Percentiles rank a stretch among this genome's conserved stretches.
These are phyloP conservation scores for Xestia xanthographa DNA, from an alignment of 2,888 invertebrate species.

Conservation along the genomic window DNA sequence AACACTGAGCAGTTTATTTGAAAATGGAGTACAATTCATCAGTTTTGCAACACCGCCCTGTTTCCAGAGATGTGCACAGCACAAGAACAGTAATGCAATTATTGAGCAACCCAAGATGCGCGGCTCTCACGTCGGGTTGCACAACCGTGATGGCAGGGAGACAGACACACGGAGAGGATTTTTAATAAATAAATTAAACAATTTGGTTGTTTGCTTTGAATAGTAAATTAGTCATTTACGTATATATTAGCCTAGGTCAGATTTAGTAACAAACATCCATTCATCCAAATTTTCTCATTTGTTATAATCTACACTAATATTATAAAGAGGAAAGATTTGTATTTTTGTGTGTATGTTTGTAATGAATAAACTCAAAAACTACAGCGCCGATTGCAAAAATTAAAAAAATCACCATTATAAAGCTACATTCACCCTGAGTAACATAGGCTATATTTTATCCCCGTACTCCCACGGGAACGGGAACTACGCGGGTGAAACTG, in stretches of 20 bases:
- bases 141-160: background rate
- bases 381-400: too few relatives aligned
- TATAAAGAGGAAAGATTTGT: too few relatives aligned
- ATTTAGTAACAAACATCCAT: background rate
- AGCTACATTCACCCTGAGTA: too few relatives aligned
- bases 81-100: constrained; percentile 8
- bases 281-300: background rate
- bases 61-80: constrained; percentile 35
- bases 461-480: too few relatives aligned
- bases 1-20: constrained; percentile 5
- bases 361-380: too few relatives aligned
- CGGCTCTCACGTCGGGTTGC: constrained; percentile 15
- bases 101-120: constrained; percentile 46
- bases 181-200: constrained; percentile 15
- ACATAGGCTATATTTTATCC: too few relatives aligned
- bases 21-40: constrained; percentile 17
- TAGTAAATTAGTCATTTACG: background rate
- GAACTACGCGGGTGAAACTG: too few relatives aligned
- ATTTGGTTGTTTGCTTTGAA: constrained; percentile 1
- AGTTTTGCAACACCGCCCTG: constrained; percentile 23
- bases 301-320: background rate
- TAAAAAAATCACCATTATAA: too few relatives aligned
- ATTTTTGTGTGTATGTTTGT: too few relatives aligned
- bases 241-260: background rate
- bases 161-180: background rate